Conservation (phyloP, 2,888 invertebrate species). For the Andrena trimmerana region DNA sequence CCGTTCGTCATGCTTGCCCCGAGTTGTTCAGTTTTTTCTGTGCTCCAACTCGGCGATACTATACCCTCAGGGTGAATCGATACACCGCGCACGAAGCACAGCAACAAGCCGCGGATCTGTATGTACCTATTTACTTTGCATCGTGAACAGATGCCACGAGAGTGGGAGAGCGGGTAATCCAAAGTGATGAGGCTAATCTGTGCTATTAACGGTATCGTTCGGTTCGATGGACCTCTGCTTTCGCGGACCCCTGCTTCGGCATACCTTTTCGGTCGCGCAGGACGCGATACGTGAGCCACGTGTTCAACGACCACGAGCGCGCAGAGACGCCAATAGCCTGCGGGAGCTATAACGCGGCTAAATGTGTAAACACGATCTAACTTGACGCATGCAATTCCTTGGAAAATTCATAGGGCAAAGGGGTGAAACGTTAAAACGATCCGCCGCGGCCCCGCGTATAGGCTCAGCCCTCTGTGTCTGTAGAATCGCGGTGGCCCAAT, state of each 20-base stretch:
- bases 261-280: not conserved
- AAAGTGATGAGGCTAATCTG: conserved; percentile 33
- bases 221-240: not conserved
- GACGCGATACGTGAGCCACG: not conserved
- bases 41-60: not conserved
- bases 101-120: conserved; percentile 7
- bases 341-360: conserved; percentile 37
- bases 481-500: conserved; percentile 70
- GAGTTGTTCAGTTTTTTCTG: not conserved
- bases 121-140: not conserved
- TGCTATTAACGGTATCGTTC: conserved; percentile 20
- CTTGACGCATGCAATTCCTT: conserved; percentile 55
- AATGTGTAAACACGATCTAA: conserved; percentile 55
- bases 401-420: conserved; percentile 62
- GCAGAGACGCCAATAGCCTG: not conserved
- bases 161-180: conserved; percentile 1
- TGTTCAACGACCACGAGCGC: not conserved
- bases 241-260: not conserved
- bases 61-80: conserved; percentile 9
- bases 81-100: not conserved
- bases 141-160: conserved; percentile 1
- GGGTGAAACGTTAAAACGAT: conserved; percentile 48
- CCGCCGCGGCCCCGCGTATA: not conserved
- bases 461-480: not conserved
- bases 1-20: not conserved